Conservation (phyloP, 2,888 invertebrate species). For the Pterobdella sp. region DNA sequence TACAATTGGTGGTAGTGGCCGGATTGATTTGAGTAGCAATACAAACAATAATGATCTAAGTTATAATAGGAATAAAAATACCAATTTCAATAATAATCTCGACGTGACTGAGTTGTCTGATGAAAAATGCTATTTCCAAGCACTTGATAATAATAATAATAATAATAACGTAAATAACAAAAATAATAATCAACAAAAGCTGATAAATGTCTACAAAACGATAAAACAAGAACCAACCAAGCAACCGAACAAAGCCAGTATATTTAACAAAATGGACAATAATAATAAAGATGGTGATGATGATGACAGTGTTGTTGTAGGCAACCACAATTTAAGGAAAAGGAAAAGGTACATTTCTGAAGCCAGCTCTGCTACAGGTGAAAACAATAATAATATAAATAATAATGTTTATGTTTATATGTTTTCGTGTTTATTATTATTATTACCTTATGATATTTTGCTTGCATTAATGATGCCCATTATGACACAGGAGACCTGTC, state of each 20-base stretch:
- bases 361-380: slow-evolving; percentile 6
- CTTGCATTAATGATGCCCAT: not conserved
- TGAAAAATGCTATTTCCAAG: too few relatives aligned
- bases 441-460: not conserved
- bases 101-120: not conserved
- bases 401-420: not conserved
- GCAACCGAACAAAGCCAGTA: not conserved
- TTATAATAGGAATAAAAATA: not conserved
- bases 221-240: not conserved
- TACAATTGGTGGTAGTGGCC: not conserved
- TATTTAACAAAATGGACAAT: too few relatives aligned
- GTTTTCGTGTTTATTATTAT: not conserved
- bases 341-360: slow-evolving; percentile 13
- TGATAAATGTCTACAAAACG: not conserved
- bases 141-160: slow-evolving; percentile 6
- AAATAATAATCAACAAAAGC: not conserved
- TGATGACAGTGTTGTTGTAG: not conserved
- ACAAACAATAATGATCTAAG: slow-evolving; percentile 18
- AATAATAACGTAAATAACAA: slow-evolving; percentile 11
- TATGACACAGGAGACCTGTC: not conserved
- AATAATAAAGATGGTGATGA: not conserved
- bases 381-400: not conserved
- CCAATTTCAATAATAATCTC: slow-evolving; percentile 6
- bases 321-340: not conserved
- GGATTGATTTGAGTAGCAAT: slow-evolving; percentile 9